Evolutionary conservation across 1,140 invertebrate genomes (phyloP), one percentile per base, ranked within the genome.

Genomic region (Gonatopus flavifemur): DNA sequence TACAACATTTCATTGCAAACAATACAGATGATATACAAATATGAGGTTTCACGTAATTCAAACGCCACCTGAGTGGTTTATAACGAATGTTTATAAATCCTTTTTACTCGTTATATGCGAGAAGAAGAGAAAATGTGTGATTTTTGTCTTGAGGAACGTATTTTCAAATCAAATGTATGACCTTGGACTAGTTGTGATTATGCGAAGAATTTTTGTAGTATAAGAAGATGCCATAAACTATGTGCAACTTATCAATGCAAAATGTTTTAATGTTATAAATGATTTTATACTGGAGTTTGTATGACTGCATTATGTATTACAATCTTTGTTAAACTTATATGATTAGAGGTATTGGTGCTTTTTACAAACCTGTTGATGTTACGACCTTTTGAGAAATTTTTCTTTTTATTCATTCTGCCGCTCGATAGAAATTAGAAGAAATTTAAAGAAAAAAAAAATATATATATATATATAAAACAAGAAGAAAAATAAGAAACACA

Each of bases 181-280:
- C 15, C 32, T 48, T 37, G 32, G 30, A 24, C 44, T 39, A 28
- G 15, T 42, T 54, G 39, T 54, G 32, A 48, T 54, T 30, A 35
- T 45, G 40, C 22, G 16, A 37, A 45, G n/a, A n/a, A n/a, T n/a
- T n/a, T 6, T 46, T 55, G 41, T 49, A 47, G 41, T 54, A 50
- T 49, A 46, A 49, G 62, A 52, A 45, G 59, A 59, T 57, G 54
- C 57, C 58, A 63, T 66, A 53, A 61, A 49, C 52, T 62, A 59
- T 64, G 52, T 59, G 62, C 61, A 67, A 67, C 63, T 60, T 67
- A 70, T 70, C 69, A 70, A 69, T 70, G 63, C 62, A 68, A 65
- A 61, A 56, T 59, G 42, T 59, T 59, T 48, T 59, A 66, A 58
- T 57, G 38, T 52, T 52, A 62, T 53, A 57, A 59, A 59, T 64